phyloP scores from a whole-genome alignment of 2,888 invertebrate genomes.

The Papilio protenor region DNA sequence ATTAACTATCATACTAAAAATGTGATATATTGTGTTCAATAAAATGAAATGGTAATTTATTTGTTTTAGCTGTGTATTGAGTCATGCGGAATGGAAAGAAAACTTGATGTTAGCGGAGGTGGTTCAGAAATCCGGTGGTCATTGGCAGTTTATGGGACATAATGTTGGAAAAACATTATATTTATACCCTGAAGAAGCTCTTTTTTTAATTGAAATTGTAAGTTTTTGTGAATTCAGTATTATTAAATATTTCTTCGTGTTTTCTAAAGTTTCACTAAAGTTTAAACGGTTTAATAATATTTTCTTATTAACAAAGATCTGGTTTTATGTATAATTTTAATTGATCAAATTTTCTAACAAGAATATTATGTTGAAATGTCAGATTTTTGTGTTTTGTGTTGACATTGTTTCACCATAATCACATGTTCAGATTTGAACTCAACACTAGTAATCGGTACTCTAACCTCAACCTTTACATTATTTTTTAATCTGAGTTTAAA shows the following conservation, averaged over 20 bases:
- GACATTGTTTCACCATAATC: too few species aligned
- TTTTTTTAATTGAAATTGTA: constrained; percentile 87
- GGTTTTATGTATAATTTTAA: neutral
- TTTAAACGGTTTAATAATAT: neutral
- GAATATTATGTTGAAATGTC: too few species aligned
- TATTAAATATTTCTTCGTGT: neutral
- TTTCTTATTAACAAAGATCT: neutral
- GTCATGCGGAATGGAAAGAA: constrained; percentile 84
- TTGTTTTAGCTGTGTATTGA: constrained; percentile 74
- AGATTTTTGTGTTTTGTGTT: too few species aligned
- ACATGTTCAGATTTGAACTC: too few species aligned
- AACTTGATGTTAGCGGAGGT: constrained; percentile 82
- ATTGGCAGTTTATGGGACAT: constrained; percentile 84
- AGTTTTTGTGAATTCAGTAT: constrained; percentile 51
- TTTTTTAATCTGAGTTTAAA: neutral
- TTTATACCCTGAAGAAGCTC: constrained; percentile 87
- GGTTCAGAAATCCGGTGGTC: constrained; percentile 79
- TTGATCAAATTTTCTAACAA: neutral
- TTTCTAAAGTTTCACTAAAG: too few species aligned
- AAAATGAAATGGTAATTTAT: neutral
- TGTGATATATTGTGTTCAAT: too few species aligned
- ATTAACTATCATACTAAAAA: too few species aligned
- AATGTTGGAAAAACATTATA: constrained; percentile 74
- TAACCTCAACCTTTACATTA: too few species aligned
- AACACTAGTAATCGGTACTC: neutral